Evolutionary conservation across 2,888 invertebrate genomes (phyloP).

Genomic region (Tenthredo scrophulariae): DNA sequence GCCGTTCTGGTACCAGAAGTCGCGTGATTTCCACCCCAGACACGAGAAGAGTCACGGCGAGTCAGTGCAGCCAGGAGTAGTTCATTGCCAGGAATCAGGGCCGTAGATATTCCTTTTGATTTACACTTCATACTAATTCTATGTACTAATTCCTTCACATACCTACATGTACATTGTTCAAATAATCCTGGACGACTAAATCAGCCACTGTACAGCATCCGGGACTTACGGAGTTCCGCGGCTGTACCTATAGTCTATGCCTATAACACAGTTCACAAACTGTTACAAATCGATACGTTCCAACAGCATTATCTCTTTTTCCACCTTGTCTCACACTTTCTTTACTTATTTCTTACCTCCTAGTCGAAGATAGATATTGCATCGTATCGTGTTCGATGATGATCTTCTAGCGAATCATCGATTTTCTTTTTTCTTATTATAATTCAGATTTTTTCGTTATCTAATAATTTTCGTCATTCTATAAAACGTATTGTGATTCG

Average conservation of each 20-base stretch:
- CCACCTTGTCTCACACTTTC: conserved; percentile 18
- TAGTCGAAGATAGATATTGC: neutral
- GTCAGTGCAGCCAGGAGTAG: conserved; percentile 13
- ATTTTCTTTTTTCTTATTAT: neutral
- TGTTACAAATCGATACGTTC: conserved; percentile 46
- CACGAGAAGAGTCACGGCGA: conserved; percentile 42
- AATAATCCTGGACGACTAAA: neutral
- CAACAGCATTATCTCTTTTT: conserved; percentile 15
- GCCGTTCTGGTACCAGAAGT: conserved; percentile 46
- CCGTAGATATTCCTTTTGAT: conserved; percentile 30
- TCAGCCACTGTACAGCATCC: neutral
- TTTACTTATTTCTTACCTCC: conserved; percentile 24
- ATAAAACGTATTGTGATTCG: neutral
- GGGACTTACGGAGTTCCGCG: neutral
- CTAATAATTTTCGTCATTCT: neutral
- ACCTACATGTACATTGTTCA: neutral
- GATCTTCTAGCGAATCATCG: conserved; percentile 6
- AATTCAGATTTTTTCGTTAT: neutral
- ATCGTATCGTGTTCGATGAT: neutral
- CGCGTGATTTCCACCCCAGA: conserved; percentile 48
- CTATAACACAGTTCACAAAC: conserved; percentile 18
- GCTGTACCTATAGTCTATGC: neutral
- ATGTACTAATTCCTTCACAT: neutral
- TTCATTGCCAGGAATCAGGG: conserved; percentile 41
- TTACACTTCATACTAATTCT: neutral